Conservation (phyloP, 2,888 invertebrate species). For the Drosophila pseudotakahashii region DNA sequence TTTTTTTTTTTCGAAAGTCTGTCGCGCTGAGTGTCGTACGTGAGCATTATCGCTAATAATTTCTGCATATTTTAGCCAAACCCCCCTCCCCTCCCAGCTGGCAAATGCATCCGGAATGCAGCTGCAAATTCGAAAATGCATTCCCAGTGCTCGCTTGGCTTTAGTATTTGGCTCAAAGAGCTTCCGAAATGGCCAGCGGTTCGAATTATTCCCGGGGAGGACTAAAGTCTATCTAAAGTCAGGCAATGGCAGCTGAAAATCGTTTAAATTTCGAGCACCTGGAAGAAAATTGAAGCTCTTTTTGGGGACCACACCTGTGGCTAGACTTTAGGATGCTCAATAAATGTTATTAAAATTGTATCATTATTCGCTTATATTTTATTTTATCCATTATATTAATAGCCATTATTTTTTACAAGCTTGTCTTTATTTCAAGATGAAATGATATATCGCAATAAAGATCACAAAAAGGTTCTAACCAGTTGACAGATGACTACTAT, state of each 20-base stretch:
- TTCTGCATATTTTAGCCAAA: slow-evolving; percentile 69
- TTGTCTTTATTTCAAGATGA: background rate
- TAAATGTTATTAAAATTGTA: background rate
- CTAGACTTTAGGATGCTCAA: background rate
- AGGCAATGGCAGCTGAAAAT: background rate
- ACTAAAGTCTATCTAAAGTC: background rate
- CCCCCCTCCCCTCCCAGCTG: background rate
- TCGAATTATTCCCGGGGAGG: slow-evolving; percentile 2
- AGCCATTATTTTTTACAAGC: background rate
- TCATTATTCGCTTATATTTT: background rate
- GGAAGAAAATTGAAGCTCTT: background rate
- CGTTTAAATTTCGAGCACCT: background rate
- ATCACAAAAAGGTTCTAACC: background rate
- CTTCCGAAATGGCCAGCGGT: slow-evolving; percentile 4
- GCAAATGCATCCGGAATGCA: slow-evolving; percentile 48
- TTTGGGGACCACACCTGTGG: background rate
- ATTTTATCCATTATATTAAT: background rate
- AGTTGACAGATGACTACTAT: background rate
- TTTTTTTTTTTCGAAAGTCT: slow-evolving; percentile 56
- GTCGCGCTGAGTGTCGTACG: slow-evolving; percentile 72
- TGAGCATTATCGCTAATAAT: slow-evolving; percentile 82
- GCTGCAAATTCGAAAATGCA: slow-evolving; percentile 59
- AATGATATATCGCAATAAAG: too few relatives aligned
- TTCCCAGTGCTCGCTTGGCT: slow-evolving; percentile 53
- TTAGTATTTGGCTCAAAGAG: slow-evolving; percentile 46